phyloP scores from a whole-genome alignment of 2,113 vertebrate species.

The Eubucco bourcierii region DNA sequence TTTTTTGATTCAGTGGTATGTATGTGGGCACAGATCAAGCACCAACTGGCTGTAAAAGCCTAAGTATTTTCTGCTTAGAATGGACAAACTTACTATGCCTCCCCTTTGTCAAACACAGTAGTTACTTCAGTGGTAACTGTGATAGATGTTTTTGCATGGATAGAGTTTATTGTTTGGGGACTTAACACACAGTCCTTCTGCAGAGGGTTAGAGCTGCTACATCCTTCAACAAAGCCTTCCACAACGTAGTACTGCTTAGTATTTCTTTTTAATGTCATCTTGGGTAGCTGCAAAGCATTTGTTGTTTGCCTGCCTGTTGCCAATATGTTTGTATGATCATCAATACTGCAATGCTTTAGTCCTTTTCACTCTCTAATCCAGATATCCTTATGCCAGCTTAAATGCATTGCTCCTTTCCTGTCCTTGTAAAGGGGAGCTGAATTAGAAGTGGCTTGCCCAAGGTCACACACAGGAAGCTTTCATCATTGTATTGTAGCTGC shows the following conservation, averaged over 20 bases:
- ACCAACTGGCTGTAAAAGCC: not conserved
- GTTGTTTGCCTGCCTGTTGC: not conserved
- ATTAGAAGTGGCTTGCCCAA: not conserved
- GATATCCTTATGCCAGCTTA: not conserved
- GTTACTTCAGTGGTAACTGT: not conserved
- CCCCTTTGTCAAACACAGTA: not conserved
- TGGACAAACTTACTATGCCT: not conserved
- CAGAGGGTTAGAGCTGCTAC: not conserved
- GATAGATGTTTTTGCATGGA: not conserved
- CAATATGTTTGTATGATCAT: not conserved
- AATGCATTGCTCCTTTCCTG: not conserved
- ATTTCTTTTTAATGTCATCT: not conserved
- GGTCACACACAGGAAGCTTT: not conserved
- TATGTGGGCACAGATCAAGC: not conserved
- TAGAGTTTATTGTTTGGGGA: not conserved
- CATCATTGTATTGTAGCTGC: not conserved
- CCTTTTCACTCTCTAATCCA: not conserved
- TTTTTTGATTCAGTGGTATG: not conserved
- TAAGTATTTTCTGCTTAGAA: not conserved
- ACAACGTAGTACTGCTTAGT: not conserved
- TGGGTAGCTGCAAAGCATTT: not conserved
- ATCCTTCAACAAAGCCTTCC: not conserved
- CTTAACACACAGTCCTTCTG: not conserved
- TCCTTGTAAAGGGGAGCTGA: not conserved
- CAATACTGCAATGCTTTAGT: not conserved